Percentiles rank a stretch among this genome's conserved stretches.
Evolutionary conservation across 2,888 invertebrate genomes (phyloP).

Genomic region (Rotaria magnacalcarata): DNA sequence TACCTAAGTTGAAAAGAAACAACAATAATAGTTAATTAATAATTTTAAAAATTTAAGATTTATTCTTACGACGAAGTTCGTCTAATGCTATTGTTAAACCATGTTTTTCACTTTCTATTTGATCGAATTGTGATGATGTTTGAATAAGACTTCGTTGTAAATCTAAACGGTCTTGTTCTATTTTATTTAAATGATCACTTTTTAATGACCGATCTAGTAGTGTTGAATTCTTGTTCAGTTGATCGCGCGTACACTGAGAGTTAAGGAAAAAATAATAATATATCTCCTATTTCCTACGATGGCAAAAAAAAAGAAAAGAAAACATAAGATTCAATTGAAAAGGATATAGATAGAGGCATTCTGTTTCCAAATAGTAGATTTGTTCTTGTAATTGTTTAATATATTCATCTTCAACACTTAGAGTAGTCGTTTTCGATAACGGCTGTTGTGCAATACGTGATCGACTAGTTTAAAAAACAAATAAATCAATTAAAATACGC

Average conservation of each 20-base stretch:
- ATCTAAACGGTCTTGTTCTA: conserved; percentile 23
- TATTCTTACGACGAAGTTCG: conserved; percentile 2
- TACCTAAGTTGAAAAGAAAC: background rate
- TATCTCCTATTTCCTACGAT: background rate
- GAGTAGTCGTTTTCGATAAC: background rate
- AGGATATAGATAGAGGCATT: conserved; percentile 58
- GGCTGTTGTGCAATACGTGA: background rate
- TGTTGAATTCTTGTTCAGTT: background rate
- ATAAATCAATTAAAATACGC: background rate
- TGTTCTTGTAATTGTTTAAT: conserved; percentile 59
- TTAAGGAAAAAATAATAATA: background rate
- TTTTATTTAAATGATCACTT: background rate
- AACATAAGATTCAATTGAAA: conserved; percentile 5
- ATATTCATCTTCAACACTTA: conserved; percentile 51
- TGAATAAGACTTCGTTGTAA: conserved; percentile 11
- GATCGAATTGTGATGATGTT: background rate
- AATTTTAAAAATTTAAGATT: background rate
- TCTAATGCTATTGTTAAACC: conserved; percentile 26
- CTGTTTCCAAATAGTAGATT: conserved; percentile 58
- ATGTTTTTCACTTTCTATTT: conserved; percentile 25
- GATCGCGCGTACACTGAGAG: background rate
- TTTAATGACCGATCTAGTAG: background rate
- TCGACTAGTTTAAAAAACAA: background rate
- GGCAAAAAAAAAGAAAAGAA: background rate
- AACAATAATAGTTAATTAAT: background rate